These are phyloP conservation scores for Pterois miles DNA, from an alignment of 2,797 vertebrate species.

Conservation along the genomic window DNA sequence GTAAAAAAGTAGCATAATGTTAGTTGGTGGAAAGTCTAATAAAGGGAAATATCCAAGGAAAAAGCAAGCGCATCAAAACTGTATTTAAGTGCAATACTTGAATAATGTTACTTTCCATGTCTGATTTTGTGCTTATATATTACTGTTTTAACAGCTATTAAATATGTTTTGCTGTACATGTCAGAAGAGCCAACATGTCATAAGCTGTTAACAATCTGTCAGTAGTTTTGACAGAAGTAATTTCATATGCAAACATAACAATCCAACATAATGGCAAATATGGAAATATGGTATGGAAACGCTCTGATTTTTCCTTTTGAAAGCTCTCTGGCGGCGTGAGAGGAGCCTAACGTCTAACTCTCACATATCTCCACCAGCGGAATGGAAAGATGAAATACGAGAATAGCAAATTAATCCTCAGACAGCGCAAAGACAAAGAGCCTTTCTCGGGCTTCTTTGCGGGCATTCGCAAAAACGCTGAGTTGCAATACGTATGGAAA, in stretches of 20 bases:
- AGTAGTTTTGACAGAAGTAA: conserved; percentile 43
- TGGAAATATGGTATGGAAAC: conserved; percentile 74
- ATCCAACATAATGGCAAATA: conserved; percentile 56
- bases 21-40: background rate
- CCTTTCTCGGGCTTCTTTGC: conserved; percentile 80
- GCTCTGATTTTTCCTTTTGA: conserved; percentile 50
- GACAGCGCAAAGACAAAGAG: conserved; percentile 86
- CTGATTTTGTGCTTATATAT: conserved; percentile 2
- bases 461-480: conserved; percentile 79
- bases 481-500: conserved; percentile 87
- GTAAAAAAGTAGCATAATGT: background rate
- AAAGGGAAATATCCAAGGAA: background rate
- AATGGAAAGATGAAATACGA: conserved; percentile 87
- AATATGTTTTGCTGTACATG: conserved; percentile 9
- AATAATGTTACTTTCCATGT: conserved; percentile 4
- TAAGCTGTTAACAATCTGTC: conserved; percentile 36
- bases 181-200: conserved; percentile 27
- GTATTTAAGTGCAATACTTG: background rate
- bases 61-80: conserved; percentile 6
- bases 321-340: conserved; percentile 52
- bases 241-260: conserved; percentile 54
- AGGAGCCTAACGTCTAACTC: conserved; percentile 63
- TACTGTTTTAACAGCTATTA: conserved; percentile 11
- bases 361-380: conserved; percentile 76
- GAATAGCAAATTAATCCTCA: conserved; percentile 82